These are phyloP conservation scores for Otis tarda DNA, from an alignment of 2,113 vertebrate genomes.

Conservation along the genomic window DNA sequence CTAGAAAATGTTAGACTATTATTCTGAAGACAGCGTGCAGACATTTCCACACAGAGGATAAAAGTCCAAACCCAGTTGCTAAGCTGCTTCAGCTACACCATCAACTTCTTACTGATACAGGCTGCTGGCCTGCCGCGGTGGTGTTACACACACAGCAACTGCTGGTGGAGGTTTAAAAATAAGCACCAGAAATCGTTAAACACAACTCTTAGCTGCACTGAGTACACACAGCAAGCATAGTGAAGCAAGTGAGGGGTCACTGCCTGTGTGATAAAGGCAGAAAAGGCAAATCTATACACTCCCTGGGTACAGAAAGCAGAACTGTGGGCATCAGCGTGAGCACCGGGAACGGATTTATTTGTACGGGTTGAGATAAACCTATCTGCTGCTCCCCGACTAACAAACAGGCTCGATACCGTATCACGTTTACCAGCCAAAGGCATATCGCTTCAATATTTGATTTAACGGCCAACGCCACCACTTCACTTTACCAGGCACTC, in stretches of 20 bases:
- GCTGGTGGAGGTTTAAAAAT: not conserved
- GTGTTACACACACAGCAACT: not conserved
- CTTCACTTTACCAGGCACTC: not conserved
- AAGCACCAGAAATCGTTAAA: not conserved
- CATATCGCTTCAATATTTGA: not conserved
- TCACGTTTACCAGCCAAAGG: not conserved
- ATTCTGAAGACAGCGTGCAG: not conserved
- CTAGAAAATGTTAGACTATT: not conserved
- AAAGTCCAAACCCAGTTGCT: not conserved
- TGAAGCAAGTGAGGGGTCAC: not conserved
- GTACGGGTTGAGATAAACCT: not conserved
- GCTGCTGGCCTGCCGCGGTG: not conserved
- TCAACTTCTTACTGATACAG: not conserved
- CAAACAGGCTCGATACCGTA: not conserved
- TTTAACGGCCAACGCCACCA: not conserved
- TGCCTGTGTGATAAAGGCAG: not conserved
- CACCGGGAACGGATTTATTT: not conserved
- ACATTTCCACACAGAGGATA: not conserved
- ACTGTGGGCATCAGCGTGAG: rapidly evolving
- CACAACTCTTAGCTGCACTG: not conserved
- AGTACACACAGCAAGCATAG: not conserved
- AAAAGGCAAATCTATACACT: not conserved
- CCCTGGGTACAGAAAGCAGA: not conserved
- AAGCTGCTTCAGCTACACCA: not conserved
- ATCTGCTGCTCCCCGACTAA: not conserved